These are phyloP conservation scores for Byasa hedistus DNA, from an alignment of 2,888 invertebrate species.

Conservation along the genomic window DNA sequence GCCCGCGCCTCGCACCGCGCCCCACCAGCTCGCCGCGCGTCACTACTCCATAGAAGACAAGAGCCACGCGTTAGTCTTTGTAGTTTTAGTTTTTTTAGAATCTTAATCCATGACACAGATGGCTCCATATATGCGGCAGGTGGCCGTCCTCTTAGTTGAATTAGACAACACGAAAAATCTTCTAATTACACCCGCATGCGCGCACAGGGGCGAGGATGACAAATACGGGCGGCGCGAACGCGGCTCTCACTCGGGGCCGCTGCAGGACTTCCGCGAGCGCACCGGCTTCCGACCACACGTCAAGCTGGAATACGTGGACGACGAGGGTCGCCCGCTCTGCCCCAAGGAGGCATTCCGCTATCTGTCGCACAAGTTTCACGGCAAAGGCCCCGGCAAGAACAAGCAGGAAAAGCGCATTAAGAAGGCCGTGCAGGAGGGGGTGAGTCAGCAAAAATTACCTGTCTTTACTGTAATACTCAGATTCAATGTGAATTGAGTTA, in stretches of 20 bases:
- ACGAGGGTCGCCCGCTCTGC: slow-evolving; percentile 94
- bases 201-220: slow-evolving; percentile 85
- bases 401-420: slow-evolving; percentile 98
- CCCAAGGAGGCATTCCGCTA: slow-evolving; percentile 98
- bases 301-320: slow-evolving; percentile 98
- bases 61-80: slow-evolving; percentile 45
- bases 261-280: slow-evolving; percentile 95
- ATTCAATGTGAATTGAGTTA: too few relatives aligned
- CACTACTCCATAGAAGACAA: slow-evolving; percentile 66
- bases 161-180: too few relatives aligned
- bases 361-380: slow-evolving; percentile 99
- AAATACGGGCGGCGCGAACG: slow-evolving; percentile 86
- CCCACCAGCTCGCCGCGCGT: slow-evolving; percentile 41
- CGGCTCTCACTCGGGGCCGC: slow-evolving; percentile 83
- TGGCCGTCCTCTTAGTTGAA: too few relatives aligned
- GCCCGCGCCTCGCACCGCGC: slow-evolving; percentile 74
- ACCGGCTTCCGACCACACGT: slow-evolving; percentile 94
- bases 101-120: too few relatives aligned
- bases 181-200: too few relatives aligned
- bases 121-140: too few relatives aligned
- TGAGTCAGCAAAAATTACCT: slow-evolving; percentile 53
- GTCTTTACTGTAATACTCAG: too few relatives aligned
- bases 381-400: slow-evolving; percentile 99
- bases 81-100: too few relatives aligned
- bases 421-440: slow-evolving; percentile 95